Base-by-base conservation (phyloP, 2,113 vertebrate species). In the Pelmatolapia mariae region DNA sequence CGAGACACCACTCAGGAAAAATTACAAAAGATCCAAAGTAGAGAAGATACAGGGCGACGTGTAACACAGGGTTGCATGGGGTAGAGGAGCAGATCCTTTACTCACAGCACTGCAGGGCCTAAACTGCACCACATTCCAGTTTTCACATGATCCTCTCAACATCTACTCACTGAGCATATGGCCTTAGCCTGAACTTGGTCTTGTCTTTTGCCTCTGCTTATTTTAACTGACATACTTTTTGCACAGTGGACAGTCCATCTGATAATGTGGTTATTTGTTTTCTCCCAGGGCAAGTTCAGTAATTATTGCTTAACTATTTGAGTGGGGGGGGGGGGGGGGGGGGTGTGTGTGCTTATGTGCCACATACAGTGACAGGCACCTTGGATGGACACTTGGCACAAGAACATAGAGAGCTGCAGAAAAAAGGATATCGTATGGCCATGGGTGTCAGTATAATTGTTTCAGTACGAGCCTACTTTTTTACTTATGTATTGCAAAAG, bases 201-300 rank as follows among this genome's bases (percentile, higher is more conserved):
- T 92, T 85, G 91, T 85, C 89, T 93, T 92, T 90, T 93, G 94
- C 89, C 91, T 96, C 91, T 93, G 93, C 94, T 95, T 95, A 94
- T 96, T 95, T 95, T 95, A 95, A 88, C 94, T 95, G 94, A 94
- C 94, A 94, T 92, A 91, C 84, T 95, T 96, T 94, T 90, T 91
- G 88, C 91, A 76, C 91, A 86, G 92, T 85, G 94, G 95, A 95
- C 93, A 95, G 93, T 94, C 93, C 92, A 96, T 96, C 96, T 94
- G 96, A 96, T 96, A 93, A 95, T 94, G 91, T 84, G 90, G 88
- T 92, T 96, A 94, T 96, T 96, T 95, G 89, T 94, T 95, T 96
- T 93, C 94, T 95, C 96, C 86, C 59, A 24, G 93, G 95, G 94
- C 93, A 93, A 90, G 84, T 94, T 89, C 85, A 91, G 92, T 95